phyloP scores from a whole-genome alignment of 2,888 invertebrate species.

The Mimas tiliae region DNA sequence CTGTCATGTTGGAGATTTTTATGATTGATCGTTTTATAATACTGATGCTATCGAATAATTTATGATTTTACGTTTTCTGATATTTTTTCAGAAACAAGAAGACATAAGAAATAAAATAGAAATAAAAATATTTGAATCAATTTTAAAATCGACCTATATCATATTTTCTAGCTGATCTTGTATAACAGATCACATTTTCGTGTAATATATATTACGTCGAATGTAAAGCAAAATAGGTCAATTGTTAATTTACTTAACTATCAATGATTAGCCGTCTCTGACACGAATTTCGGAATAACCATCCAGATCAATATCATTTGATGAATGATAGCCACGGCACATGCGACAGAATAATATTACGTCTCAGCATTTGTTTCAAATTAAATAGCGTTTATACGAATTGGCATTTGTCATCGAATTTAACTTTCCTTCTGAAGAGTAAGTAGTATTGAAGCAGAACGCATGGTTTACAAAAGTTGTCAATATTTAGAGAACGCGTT shows the following conservation, averaged over 20 bases:
- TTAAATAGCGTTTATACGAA: neutral
- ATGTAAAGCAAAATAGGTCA: conserved; percentile 11
- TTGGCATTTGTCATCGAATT: neutral
- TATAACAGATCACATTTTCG: neutral
- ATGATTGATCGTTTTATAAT: too few relatives aligned
- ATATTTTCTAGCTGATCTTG: too few relatives aligned
- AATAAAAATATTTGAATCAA: too few relatives aligned
- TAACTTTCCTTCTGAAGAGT: neutral
- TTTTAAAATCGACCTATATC: too few relatives aligned
- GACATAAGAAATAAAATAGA: too few relatives aligned
- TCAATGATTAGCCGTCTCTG: neutral
- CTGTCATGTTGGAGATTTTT: too few relatives aligned
- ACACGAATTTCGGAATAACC: conserved; percentile 7
- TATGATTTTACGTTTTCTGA: neutral
- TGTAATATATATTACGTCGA: neutral
- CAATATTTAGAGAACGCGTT: conserved; percentile 4
- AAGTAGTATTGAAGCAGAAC: neutral
- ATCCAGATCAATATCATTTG: neutral
- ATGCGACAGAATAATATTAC: conserved; percentile 6
- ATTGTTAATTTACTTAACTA: conserved; percentile 21
- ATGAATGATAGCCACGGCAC: neutral
- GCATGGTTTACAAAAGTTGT: neutral
- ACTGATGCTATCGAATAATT: too few relatives aligned
- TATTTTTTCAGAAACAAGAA: too few relatives aligned
- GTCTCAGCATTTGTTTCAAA: neutral